A percentile compares a stretch with the other conserved stretches of the same genome.
Evolutionary conservation across 1,140 invertebrate genomes (phyloP).

Genomic region (Maconellicoccus hirsutus): DNA sequence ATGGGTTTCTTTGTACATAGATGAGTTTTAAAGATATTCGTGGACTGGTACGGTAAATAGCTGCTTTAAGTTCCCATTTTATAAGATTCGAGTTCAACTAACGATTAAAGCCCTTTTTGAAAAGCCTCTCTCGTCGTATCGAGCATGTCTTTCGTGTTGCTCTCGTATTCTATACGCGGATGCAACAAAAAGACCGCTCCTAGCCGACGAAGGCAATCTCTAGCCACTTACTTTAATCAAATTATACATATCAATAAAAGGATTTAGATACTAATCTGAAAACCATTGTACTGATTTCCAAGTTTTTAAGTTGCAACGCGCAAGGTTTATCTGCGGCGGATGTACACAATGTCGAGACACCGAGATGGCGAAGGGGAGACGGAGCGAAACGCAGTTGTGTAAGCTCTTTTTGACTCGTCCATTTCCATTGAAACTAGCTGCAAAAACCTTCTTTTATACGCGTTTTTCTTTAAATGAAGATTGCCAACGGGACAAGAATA

Average conservation of each 20-base stretch:
- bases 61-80: neutral
- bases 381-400: neutral
- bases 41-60: neutral
- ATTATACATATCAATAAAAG: constrained; percentile 10
- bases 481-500: neutral
- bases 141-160: no score
- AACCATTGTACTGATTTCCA: neutral
- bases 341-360: no score
- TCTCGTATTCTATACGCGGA: no score
- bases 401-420: neutral
- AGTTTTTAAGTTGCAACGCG: neutral
- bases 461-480: constrained; percentile 3
- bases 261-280: constrained; percentile 5
- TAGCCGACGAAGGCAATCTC: neutral
- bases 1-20: neutral
- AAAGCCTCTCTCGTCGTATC: neutral
- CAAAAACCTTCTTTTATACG: neutral
- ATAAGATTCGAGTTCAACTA: neutral
- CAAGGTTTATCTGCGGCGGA: no score
- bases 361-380: neutral
- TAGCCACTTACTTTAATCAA: constrained; percentile 1
- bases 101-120: constrained; percentile 2
- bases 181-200: neutral
- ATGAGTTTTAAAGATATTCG: neutral
- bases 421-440: neutral